Conservation (phyloP, 2,113 vertebrate genomes). For the Labrus mixtus region DNA sequence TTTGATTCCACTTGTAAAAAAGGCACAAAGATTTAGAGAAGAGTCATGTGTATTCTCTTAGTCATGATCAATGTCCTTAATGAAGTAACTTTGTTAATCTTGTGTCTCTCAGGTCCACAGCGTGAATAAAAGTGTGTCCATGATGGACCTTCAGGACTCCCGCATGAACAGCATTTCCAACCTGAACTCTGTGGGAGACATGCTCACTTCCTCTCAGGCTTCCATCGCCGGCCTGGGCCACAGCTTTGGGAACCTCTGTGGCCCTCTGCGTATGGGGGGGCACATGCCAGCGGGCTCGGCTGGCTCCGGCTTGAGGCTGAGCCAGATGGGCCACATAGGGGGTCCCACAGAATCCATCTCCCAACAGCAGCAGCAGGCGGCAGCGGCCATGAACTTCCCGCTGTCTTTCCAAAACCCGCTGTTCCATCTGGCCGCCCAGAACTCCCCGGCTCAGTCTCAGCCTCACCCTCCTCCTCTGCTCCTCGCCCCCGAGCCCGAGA, state of each 20-base stretch:
- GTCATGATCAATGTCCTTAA: too few species aligned
- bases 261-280: constrained; percentile 89
- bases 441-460: constrained; percentile 86
- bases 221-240: constrained; percentile 90
- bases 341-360: constrained; percentile 91
- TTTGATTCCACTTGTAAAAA: too few species aligned
- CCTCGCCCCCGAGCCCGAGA: constrained; percentile 83
- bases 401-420: constrained; percentile 97
- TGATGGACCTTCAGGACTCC: constrained; percentile 96
- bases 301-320: constrained; percentile 90
- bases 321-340: constrained; percentile 88
- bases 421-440: constrained; percentile 94
- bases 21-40: too few species aligned
- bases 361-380: constrained; percentile 89
- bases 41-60: too few species aligned
- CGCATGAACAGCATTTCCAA: constrained; percentile 96
- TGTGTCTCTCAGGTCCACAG: constrained; percentile 86
- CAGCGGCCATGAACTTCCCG: constrained; percentile 89
- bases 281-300: constrained; percentile 89
- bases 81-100: background rate
- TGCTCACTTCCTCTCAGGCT: constrained; percentile 93
- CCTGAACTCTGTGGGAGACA: constrained; percentile 91
- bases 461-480: constrained; percentile 78
- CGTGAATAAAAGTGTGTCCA: constrained; percentile 96
- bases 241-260: constrained; percentile 85